Conservation (phyloP, 2,888 invertebrate species). For the Cryptus armator region DNA sequence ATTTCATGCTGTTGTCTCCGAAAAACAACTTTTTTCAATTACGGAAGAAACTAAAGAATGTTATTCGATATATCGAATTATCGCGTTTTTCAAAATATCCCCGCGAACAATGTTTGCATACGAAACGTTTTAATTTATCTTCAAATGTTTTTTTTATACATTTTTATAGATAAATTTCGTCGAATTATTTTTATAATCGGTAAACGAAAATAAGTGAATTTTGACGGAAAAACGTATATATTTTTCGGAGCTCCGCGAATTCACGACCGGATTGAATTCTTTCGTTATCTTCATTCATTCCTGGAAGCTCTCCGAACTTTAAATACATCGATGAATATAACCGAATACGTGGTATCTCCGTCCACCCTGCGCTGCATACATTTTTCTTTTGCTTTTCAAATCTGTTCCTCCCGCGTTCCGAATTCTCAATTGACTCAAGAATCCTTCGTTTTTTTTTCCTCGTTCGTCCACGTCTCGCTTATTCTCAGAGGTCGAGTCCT, state of each 20-base stretch:
- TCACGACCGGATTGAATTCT: background rate
- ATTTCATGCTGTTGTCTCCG: no score
- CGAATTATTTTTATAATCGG: background rate
- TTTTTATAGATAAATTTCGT: no score
- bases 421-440: slow-evolving; percentile 54
- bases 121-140: no score
- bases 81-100: no score
- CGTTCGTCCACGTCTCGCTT: slow-evolving; percentile 54
- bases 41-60: no score
- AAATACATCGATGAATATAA: slow-evolving; percentile 16
- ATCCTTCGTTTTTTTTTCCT: slow-evolving; percentile 51
- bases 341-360: background rate
- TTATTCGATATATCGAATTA: no score
- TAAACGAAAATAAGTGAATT: background rate
- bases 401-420: slow-evolving; percentile 43
- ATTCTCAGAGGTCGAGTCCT: slow-evolving; percentile 65
- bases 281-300: background rate
- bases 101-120: no score
- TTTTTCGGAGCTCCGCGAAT: background rate
- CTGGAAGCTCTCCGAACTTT: slow-evolving; percentile 47
- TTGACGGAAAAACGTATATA: background rate
- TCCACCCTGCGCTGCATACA: slow-evolving; percentile 49
- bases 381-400: slow-evolving; percentile 63
- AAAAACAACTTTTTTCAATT: no score
- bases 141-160: no score